Evolutionary conservation across 2,113 vertebrate genomes (phyloP).

Genomic region (Eclectus roratus): DNA sequence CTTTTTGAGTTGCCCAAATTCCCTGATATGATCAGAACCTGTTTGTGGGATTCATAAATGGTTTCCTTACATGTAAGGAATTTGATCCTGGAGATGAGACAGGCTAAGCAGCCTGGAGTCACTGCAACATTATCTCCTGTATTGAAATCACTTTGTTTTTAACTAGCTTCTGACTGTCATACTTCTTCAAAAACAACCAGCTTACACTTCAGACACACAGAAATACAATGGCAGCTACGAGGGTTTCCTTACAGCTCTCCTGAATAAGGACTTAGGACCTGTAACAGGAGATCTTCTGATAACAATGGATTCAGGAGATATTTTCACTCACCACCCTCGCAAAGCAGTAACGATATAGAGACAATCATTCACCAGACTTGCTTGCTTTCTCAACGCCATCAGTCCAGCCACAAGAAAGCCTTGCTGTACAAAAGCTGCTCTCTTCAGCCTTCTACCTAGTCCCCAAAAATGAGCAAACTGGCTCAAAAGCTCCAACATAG

Average conservation of each 20-base stretch:
- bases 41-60: background rate
- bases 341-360: background rate
- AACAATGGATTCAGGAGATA: background rate
- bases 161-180: background rate
- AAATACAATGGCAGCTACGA: background rate
- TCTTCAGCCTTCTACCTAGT: background rate
- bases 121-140: background rate
- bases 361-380: background rate
- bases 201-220: background rate
- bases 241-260: background rate
- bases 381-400: background rate
- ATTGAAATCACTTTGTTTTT: background rate
- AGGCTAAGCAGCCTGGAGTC: background rate
- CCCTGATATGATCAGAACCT: background rate
- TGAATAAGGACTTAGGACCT: background rate
- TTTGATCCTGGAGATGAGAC: background rate
- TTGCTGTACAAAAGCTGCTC: background rate
- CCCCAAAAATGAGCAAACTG: background rate
- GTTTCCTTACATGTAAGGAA: background rate
- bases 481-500: background rate
- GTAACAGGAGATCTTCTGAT: background rate
- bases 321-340: background rate
- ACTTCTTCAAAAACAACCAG: background rate
- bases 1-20: background rate
- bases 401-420: background rate